Evolutionary conservation across 2,888 invertebrate genomes (phyloP).

Genomic region (Pasiphila rectangulata): DNA sequence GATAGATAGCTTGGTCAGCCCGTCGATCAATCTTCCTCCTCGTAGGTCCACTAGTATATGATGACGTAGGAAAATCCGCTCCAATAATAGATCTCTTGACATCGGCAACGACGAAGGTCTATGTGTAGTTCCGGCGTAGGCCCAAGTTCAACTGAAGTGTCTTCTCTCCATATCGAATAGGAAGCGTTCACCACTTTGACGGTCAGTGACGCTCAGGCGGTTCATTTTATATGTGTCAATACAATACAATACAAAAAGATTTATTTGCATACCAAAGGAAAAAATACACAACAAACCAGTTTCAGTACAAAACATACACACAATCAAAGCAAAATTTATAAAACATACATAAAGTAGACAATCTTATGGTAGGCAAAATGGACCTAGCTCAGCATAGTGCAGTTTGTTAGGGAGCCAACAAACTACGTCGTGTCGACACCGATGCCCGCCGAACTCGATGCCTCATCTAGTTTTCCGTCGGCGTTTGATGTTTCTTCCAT

Average conservation of each 20-base stretch:
- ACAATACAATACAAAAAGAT: no score
- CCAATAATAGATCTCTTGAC: conserved; percentile 35
- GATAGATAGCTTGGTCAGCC: background rate
- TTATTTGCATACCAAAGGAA: no score
- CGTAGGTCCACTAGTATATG: conserved; percentile 33
- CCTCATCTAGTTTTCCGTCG: background rate
- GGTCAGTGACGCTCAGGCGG: background rate
- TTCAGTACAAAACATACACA: no score
- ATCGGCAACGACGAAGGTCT: conserved; percentile 32
- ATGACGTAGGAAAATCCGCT: conserved; percentile 34
- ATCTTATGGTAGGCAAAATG: no score
- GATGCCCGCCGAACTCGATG: background rate
- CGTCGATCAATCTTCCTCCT: conserved; percentile 2
- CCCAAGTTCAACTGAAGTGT: conserved; percentile 23
- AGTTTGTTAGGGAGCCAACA: no score
- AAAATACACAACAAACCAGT: no score
- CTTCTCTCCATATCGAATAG: conserved; percentile 7
- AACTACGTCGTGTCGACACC: no score
- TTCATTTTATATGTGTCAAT: background rate
- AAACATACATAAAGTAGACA: no score
- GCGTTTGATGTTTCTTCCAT: conserved; percentile 11
- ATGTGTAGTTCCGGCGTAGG: no score
- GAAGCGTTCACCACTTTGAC: background rate
- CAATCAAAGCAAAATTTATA: no score
- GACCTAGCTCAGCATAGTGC: no score